These are phyloP conservation scores for Gadopsis marmoratus DNA, from an alignment of 2,797 vertebrate genomes.

Conservation along the genomic window DNA sequence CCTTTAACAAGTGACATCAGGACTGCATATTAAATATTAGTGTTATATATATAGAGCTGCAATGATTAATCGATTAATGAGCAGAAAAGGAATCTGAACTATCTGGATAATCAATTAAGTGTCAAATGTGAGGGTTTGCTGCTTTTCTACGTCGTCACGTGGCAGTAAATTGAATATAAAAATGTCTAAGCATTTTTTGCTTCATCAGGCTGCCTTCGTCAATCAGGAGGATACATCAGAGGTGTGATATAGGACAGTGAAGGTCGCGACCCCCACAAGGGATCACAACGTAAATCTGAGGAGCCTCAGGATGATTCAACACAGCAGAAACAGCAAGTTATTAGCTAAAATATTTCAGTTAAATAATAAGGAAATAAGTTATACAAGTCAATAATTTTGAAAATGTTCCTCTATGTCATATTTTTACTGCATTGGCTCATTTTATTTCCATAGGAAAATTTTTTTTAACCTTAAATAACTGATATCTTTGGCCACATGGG, in stretches of 20 bases:
- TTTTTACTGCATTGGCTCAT: too few species aligned
- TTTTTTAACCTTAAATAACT: neutral
- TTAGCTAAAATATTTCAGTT: too few species aligned
- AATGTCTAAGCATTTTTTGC: neutral
- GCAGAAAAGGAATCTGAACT: neutral
- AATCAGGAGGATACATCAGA: neutral
- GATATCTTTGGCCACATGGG: neutral
- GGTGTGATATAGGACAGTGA: neutral
- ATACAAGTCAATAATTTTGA: too few species aligned
- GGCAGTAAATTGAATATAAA: neutral
- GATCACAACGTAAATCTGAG: neutral
- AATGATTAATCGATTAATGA: neutral
- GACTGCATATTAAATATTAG: slow-evolving; percentile 3
- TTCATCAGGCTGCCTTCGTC: neutral
- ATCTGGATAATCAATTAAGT: neutral
- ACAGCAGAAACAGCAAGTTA: too few species aligned
- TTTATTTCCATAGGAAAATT: too few species aligned
- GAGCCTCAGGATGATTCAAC: neutral
- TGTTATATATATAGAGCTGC: too few species aligned
- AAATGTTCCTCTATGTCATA: too few species aligned
- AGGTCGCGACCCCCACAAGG: neutral
- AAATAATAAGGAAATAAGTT: too few species aligned
- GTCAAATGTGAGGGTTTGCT: neutral
- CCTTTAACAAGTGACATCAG: neutral
- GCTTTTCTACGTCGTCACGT: neutral